Percentiles rank a stretch among this genome's conserved stretches.
phyloP scores from a whole-genome alignment of 2,113 vertebrate genomes.

The Macaca nemestrina region DNA sequence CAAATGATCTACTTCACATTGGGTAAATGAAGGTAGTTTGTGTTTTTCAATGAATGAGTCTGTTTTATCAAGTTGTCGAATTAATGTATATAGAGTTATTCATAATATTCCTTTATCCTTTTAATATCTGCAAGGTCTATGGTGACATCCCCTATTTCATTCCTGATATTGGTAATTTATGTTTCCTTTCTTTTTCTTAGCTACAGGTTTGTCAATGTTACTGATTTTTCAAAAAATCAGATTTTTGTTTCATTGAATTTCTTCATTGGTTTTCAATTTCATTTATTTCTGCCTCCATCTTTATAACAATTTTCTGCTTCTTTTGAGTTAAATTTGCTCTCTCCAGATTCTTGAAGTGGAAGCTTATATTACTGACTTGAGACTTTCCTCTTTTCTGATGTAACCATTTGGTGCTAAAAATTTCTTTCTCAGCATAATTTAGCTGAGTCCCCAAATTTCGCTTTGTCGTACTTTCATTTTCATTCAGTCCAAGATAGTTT shows the following conservation, averaged over 20 bases:
- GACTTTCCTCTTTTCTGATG: not conserved
- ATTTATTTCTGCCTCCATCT: not conserved
- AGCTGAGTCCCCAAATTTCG: not conserved
- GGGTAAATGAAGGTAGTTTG: not conserved
- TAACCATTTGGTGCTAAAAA: not conserved
- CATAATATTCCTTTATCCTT: not conserved
- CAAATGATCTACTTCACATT: not conserved
- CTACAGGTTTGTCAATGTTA: not conserved
- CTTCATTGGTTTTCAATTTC: not conserved
- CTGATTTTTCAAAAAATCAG: not conserved
- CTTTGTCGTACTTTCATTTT: not conserved
- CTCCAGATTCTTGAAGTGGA: not conserved
- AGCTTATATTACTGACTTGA: not conserved
- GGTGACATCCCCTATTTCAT: not conserved
- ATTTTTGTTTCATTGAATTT: not conserved
- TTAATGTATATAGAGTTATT: not conserved
- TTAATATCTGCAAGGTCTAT: not conserved
- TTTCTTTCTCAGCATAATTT: not conserved
- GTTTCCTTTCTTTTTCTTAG: not conserved
- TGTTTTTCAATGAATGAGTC: not conserved
- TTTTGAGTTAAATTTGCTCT: not conserved
- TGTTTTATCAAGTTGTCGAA: not conserved
- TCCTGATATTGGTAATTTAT: not conserved
- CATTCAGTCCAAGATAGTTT: not conserved
- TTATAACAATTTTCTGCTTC: not conserved